Conservation (phyloP, 2,888 invertebrate species). For the Trissolcus brochymenae region DNA sequence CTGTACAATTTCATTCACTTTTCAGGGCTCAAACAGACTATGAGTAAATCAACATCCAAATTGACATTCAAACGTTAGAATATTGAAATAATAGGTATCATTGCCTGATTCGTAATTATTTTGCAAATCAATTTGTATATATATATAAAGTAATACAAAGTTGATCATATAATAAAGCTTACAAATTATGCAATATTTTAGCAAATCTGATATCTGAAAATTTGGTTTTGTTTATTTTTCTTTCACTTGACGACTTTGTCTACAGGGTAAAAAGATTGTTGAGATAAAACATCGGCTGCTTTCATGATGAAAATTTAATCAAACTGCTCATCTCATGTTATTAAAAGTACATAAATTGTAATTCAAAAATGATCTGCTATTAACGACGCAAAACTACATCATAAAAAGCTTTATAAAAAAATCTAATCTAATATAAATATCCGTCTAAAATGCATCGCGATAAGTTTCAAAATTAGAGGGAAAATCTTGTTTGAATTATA, state of each 20-base stretch:
- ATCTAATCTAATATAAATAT: slow-evolving; percentile 36
- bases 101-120: too few species aligned
- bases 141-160: too few species aligned
- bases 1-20: not conserved
- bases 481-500: slow-evolving; percentile 2
- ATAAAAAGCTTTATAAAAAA: slow-evolving; percentile 40
- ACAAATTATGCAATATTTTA: too few species aligned
- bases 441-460: slow-evolving; percentile 18
- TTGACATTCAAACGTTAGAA: not conserved
- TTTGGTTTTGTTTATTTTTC: not conserved
- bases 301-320: slow-evolving; percentile 31
- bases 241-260: not conserved
- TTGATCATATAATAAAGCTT: too few species aligned
- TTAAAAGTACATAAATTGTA: slow-evolving; percentile 25
- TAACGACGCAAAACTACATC: slow-evolving; percentile 32
- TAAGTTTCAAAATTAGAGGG: not conserved
- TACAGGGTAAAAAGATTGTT: not conserved
- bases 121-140: too few species aligned
- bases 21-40: slow-evolving; percentile 69
- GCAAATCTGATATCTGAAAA: too few species aligned
- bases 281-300: slow-evolving; percentile 18
- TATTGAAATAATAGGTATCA: too few species aligned
- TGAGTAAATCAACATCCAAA: slow-evolving; percentile 61
- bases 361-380: slow-evolving; percentile 26
- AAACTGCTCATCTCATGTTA: slow-evolving; percentile 16